These are phyloP conservation scores for Empidonax traillii DNA, from an alignment of 2,113 vertebrate species.

Conservation along the genomic window DNA sequence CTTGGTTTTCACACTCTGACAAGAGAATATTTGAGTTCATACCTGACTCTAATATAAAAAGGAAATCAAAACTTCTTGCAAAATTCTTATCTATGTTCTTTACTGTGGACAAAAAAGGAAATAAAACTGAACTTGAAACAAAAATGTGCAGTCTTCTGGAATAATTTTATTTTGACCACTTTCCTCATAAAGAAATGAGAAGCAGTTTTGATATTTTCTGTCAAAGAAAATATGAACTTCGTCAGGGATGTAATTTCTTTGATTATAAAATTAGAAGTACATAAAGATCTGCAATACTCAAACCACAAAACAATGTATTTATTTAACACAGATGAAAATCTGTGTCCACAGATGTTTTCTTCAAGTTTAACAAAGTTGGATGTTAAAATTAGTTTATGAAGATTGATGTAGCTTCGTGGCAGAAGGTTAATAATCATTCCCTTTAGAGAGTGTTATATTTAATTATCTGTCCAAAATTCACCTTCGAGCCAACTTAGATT, in stretches of 20 bases:
- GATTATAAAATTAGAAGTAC: background rate
- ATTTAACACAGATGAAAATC: background rate
- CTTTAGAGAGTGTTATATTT: slow-evolving; percentile 1
- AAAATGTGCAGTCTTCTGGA: background rate
- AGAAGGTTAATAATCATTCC: slow-evolving; percentile 19
- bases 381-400: slow-evolving; percentile 11
- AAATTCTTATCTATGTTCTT: background rate
- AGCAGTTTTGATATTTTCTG: background rate
- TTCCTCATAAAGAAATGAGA: background rate
- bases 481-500: background rate
- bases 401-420: background rate
- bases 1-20: background rate
- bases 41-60: background rate
- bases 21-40: background rate
- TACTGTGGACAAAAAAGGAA: background rate
- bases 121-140: background rate
- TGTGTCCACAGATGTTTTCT: background rate
- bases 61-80: background rate
- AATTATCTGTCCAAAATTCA: slow-evolving; percentile 42
- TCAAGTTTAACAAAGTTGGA: background rate
- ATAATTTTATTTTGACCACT: background rate
- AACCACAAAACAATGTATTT: background rate
- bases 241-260: background rate
- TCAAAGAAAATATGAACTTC: background rate
- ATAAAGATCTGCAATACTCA: background rate